Evolutionary conservation across 2,797 vertebrate genomes (phyloP), one percentile per base, ranked within the genome.

Genomic region (Sebastolobus altivelis): DNA sequence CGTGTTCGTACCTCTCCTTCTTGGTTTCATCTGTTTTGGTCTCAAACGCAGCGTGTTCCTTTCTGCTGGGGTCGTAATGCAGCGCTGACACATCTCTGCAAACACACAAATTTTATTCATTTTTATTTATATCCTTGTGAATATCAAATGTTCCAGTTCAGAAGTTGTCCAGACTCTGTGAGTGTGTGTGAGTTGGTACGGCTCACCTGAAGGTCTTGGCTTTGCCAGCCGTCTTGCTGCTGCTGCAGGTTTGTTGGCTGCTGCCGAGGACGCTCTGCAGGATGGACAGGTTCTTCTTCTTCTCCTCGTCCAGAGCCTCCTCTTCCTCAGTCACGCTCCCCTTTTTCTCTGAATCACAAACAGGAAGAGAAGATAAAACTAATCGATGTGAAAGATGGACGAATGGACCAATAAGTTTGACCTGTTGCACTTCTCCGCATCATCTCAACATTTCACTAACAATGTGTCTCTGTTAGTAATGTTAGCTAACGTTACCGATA

Each of bases 31-130:
- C 86, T 3, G 87, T 88, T 52, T 49, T 97, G 77, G 88, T 96
- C 95, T 99, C 98, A 75, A 98, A 98, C 16, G 94, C 87, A 10
- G 93, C 81, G 46, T 99, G 98, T 63, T 98, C 98, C 54, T 97
- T 92, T 86, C 90, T 96, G 37, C 97, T 97, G 62, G 98, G 98
- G 89, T 99, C 98, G 33, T 99, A 99, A 79, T 95, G 98, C 75
- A 99, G 86, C 1, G 95, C 89, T 6, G 97, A 96, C 52, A 97
- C 95, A 67, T 97, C 96, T 91, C 97, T 97, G 82, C 46, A 86
- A 35, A 80, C 74, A 72, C 46, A 88, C 4, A 71, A 7, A 58
- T 22, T 12, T 13, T 37, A 54, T 0, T 3, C n/a, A 18, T 5
- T 4, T 33, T 22, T 2, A 18, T 59, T 37, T 4, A n/a, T 70